Base-by-base conservation (phyloP, 2,888 invertebrate species). In the Oscheius sp. region DNA sequence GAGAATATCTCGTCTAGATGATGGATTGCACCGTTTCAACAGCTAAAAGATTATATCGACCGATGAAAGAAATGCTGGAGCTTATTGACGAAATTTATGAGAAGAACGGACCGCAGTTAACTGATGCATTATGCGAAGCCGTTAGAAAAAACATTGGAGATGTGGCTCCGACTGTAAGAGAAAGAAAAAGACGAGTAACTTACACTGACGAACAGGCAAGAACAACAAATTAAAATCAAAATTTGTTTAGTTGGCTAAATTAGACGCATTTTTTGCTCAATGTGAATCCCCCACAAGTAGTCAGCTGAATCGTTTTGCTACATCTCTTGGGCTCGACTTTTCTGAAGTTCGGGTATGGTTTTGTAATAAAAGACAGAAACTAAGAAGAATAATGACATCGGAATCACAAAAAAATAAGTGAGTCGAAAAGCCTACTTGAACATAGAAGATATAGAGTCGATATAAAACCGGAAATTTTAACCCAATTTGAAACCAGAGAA, bases 61-160 rank as follows among this genome's bases (percentile, higher is more conserved):
- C 66, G 29, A 66, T 66, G 66, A 52, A 29, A 29, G 66, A 66
- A 27, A 66, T 66, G 66, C 13, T 66, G n/a, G 66, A 66, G n/a
- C 18, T 52, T n/a, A 66, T 66, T 12, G 66, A 66, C 18, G 35
- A 66, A 29, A 49, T 66, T 21, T 52, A 25, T 35, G 49, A 49
- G 29, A 29, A 27, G 21, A 52, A 49, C 12, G 66, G 66, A 0
- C 27, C 46, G 13, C 29, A 49, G 18, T 52, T 23, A 9, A 49
- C 66, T 6, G 66, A 66, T 6, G n/a, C 29, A 0, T 49, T 66
- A 7, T 66, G 66, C 16, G n/a, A 46, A 9, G 3, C 27, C 29
- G 66, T 66, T n/a, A 46, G 35, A 12, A 27, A 25, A 6, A 66
- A 29, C 29, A 52, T 66, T 13, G 66, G 66, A 25, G 35, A 25